A percentile compares a stretch with the other conserved stretches of the same genome.
phyloP scores from a whole-genome alignment of 2,113 vertebrate genomes.

The Hymenochirus boettgeri region DNA sequence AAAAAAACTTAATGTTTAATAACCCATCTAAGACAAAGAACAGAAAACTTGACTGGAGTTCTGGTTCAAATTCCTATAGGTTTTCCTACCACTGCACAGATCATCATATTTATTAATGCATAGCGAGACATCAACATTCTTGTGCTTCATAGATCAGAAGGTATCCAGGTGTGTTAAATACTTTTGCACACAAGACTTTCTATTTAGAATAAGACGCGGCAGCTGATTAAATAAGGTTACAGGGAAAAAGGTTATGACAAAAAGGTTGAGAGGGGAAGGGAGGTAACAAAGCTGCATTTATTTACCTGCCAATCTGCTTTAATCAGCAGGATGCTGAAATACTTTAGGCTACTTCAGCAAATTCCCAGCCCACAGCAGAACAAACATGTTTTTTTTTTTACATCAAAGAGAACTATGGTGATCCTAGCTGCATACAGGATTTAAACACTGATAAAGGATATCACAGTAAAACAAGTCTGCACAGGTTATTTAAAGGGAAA shows the following conservation, averaged over 20 bases:
- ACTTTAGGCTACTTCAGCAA: conserved; percentile 44
- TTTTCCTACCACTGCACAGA: not conserved
- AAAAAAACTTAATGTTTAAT: conserved; percentile 58
- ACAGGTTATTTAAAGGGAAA: not conserved
- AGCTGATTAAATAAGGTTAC: not conserved
- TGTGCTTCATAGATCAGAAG: not conserved
- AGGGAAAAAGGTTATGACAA: not conserved
- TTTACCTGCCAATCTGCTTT: conserved; percentile 58
- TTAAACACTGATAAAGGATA: conserved; percentile 24
- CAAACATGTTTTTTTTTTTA: conserved; percentile 51
- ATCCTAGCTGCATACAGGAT: conserved; percentile 14
- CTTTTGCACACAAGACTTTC: not conserved
- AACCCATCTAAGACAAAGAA: conserved; percentile 46
- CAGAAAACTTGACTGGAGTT: not conserved
- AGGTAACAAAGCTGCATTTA: conserved; percentile 21
- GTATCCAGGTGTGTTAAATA: not conserved
- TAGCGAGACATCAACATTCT: no score
- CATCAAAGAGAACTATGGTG: conserved; percentile 38
- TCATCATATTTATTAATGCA: not conserved
- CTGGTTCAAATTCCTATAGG: not conserved
- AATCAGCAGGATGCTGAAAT: conserved; percentile 46
- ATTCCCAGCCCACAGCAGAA: conserved; percentile 46
- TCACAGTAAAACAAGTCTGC: conserved; percentile 16
- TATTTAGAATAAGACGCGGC: not conserved
- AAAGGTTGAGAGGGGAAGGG: conserved; percentile 7